Conservation (phyloP, 2,888 invertebrate species). For the Ctenicera cuprea region DNA sequence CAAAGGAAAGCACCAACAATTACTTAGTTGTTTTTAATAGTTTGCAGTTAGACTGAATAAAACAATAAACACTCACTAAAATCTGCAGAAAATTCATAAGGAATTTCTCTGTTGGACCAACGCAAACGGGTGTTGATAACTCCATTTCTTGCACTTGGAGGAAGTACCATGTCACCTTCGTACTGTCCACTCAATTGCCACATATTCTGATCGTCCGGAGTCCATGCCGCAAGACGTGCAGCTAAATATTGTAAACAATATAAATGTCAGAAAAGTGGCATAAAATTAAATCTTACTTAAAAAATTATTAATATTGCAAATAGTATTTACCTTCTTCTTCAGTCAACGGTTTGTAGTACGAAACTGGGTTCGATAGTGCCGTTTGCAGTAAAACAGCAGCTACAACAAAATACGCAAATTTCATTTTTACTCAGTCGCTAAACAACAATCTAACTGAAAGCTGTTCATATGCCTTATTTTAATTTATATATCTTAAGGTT, state of each 20-base stretch:
- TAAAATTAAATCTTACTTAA: too few species aligned
- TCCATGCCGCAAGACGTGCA: not conserved
- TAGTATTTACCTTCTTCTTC: not conserved
- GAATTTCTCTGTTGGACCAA: constrained; percentile 34
- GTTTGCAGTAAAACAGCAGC: not conserved
- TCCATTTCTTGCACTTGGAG: constrained; percentile 36
- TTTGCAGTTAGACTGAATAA: too few species aligned
- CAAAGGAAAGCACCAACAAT: too few species aligned
- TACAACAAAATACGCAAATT: not conserved
- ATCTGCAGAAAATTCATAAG: constrained; percentile 29
- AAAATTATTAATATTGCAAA: too few species aligned
- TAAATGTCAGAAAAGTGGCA: not conserved
- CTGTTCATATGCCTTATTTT: too few species aligned
- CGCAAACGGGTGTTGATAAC: not conserved
- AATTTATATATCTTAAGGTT: too few species aligned
- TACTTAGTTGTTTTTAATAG: too few species aligned
- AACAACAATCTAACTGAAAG: too few species aligned
- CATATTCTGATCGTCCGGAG: too few species aligned
- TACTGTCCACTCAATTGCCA: constrained; percentile 34
- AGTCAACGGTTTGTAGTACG: not conserved
- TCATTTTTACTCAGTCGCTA: too few species aligned
- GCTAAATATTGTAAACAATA: not conserved
- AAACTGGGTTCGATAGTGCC: not conserved
- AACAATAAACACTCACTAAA: constrained; percentile 15
- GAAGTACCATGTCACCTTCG: constrained; percentile 45